Evolutionary conservation across 2,888 invertebrate species (phyloP).

Genomic region (Tortricodes alternella): DNA sequence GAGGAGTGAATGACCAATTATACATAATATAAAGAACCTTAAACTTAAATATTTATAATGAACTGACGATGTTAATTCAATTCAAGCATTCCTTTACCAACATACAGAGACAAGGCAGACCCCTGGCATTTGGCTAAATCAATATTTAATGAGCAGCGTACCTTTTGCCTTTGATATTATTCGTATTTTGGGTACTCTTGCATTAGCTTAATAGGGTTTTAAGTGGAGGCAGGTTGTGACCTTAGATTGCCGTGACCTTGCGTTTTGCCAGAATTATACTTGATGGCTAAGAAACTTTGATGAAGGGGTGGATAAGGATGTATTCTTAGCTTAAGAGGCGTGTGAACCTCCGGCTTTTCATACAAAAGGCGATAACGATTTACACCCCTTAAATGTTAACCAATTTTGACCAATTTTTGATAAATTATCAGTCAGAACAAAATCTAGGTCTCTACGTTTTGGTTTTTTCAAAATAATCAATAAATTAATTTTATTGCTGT

Average conservation of each 20-base stretch:
- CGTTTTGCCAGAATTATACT: constrained; percentile 1
- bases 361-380: no score
- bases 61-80: constrained; percentile 9
- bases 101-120: constrained; percentile 22
- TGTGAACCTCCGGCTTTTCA: no score
- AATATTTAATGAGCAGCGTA: constrained; percentile 43
- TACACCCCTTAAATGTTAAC: no score
- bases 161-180: constrained; percentile 38
- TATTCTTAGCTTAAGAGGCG: no score
- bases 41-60: constrained; percentile 13
- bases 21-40: neutral
- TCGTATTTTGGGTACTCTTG: constrained; percentile 40
- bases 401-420: no score
- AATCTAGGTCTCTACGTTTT: no score
- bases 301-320: neutral
- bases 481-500: no score
- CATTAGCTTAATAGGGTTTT: constrained; percentile 52
- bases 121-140: constrained; percentile 34
- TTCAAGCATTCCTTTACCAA: constrained; percentile 4
- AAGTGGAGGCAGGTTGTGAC: constrained; percentile 45
- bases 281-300: neutral
- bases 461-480: no score
- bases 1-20: no score
- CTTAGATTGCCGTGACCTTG: constrained; percentile 24
- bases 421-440: no score